phyloP scores from a whole-genome alignment of 1,140 invertebrate genomes.

The Drosophila ananassae region DNA sequence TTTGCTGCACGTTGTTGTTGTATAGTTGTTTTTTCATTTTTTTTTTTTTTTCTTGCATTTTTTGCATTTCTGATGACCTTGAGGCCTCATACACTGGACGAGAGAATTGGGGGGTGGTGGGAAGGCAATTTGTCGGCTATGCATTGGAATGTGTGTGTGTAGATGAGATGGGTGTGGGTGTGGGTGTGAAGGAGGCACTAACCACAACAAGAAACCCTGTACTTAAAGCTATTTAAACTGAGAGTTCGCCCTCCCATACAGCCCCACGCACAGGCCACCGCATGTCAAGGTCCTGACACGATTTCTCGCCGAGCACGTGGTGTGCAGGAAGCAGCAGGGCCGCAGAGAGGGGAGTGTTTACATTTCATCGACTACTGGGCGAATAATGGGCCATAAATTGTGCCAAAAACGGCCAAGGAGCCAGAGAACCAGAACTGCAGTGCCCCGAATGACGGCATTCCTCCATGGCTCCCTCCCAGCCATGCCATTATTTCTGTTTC shows the following conservation, averaged over 20 bases:
- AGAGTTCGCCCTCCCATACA: constrained; percentile 5
- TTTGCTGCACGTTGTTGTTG: constrained; percentile 16
- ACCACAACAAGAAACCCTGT: constrained; percentile 53
- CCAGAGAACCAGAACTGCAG: background rate
- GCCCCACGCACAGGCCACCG: constrained; percentile 31
- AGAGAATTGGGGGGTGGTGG: constrained; percentile 2
- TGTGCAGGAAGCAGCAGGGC: constrained; percentile 6
- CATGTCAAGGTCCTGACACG: constrained; percentile 74
- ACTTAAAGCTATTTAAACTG: constrained; percentile 54
- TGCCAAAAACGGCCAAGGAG: constrained; percentile 4
- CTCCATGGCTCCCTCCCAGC: background rate
- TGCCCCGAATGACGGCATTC: constrained; percentile 30
- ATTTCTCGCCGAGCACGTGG: constrained; percentile 59
- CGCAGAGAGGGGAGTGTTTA: constrained; percentile 18
- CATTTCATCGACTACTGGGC: constrained; percentile 34
- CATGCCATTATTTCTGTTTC: background rate
- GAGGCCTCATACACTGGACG: background rate
- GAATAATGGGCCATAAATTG: constrained; percentile 47
- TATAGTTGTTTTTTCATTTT: constrained; percentile 18
- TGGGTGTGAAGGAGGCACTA: constrained; percentile 12
- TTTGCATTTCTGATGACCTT: constrained; percentile 27
- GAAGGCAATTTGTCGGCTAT: constrained; percentile 38
- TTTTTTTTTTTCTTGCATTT: constrained; percentile 27
- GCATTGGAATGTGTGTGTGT: constrained; percentile 31
- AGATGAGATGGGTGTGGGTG: background rate